Conservation (phyloP, 2,888 invertebrate species). For the Hermodice carunculata region DNA sequence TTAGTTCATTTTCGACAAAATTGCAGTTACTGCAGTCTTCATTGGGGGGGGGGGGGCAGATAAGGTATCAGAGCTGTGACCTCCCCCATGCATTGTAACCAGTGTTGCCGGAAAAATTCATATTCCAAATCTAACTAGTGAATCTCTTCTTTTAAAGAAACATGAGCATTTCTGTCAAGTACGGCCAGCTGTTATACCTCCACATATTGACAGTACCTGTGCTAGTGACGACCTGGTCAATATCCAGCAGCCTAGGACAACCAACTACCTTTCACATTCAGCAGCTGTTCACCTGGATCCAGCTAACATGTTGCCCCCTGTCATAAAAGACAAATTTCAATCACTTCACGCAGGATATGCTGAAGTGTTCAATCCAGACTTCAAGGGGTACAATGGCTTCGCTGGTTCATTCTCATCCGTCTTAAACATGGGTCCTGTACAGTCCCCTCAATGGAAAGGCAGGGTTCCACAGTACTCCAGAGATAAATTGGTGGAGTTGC, state of each 20-base stretch:
- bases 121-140: constrained; percentile 3
- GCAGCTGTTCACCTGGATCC: background rate
- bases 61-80: constrained; percentile 6
- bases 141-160: background rate
- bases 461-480: constrained; percentile 37
- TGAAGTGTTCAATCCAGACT: background rate
- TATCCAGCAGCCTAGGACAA: too few relatives aligned
- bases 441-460: constrained; percentile 37
- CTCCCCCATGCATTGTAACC: background rate
- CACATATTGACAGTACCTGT: background rate
- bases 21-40: too few relatives aligned
- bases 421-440: constrained; percentile 39
- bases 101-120: background rate
- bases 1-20: too few relatives aligned
- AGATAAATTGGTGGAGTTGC: constrained; percentile 34
- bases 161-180: background rate
- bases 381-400: constrained; percentile 34
- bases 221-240: too few relatives aligned
- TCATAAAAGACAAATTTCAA: background rate
- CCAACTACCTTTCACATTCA: too few relatives aligned
- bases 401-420: constrained; percentile 35
- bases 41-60: too few relatives aligned
- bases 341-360: background rate
- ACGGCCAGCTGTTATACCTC: background rate
- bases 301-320: background rate